A percentile compares a stretch with the other conserved stretches of the same genome.
Evolutionary conservation across 2,797 vertebrate species (phyloP).

Genomic region (Phyllotis vaccarum): DNA sequence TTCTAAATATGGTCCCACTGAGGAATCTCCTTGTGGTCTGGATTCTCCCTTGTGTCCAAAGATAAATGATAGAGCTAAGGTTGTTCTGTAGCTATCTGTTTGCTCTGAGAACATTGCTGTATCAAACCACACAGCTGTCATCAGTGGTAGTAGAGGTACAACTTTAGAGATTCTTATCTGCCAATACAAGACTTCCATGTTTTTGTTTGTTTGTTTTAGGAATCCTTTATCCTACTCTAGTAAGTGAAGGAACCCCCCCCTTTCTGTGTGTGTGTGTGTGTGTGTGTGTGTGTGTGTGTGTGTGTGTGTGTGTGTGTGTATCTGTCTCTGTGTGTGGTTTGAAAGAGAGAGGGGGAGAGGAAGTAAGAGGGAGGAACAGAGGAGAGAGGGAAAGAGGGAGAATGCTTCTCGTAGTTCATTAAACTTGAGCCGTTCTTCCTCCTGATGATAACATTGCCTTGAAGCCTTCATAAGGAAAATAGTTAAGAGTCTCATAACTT

Average conservation of each 20-base stretch:
- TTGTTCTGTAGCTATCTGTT: neutral
- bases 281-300: no score
- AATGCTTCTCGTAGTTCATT: no score
- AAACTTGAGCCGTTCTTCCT: neutral
- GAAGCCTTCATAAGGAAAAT: neutral
- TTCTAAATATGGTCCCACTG: neutral
- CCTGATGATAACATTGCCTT: neutral
- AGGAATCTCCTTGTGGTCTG: neutral
- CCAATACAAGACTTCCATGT: neutral
- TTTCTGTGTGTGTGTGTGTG: no score
- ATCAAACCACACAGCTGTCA: neutral
- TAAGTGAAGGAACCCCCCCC: no score
- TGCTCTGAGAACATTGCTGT: neutral
- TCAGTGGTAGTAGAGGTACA: neutral
- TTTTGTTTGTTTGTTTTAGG: no score
- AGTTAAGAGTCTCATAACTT: no score
- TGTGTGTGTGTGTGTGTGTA: no score
- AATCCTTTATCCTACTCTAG: no score
- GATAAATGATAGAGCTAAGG: neutral
- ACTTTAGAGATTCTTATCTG: neutral
- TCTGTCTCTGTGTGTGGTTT: no score
- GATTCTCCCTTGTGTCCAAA: neutral
- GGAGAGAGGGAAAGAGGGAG: no score
- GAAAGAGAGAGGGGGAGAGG: no score
- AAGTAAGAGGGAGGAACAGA: no score